Conservation (phyloP, 2,113 vertebrate genomes). For the Xyliphius kryptos region DNA sequence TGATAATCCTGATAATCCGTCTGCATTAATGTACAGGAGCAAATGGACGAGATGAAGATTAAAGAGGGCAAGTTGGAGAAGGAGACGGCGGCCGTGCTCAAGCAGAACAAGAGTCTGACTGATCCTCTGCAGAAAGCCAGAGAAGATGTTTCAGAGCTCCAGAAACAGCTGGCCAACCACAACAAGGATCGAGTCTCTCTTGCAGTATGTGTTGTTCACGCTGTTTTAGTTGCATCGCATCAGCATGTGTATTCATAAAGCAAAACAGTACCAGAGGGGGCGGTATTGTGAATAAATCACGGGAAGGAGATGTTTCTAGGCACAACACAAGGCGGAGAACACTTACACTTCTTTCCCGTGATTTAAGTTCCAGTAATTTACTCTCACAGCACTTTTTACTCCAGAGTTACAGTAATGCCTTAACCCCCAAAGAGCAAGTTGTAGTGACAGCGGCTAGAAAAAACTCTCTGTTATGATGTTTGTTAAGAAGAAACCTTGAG, state of each 20-base stretch:
- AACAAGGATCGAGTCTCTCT: conserved; percentile 65
- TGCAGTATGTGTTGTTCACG: conserved; percentile 51
- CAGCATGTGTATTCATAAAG: not conserved
- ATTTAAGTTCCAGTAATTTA: too few species aligned
- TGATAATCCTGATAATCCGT: not conserved
- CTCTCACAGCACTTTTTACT: too few species aligned
- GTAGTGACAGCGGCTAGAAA: too few species aligned
- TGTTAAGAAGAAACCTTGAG: too few species aligned
- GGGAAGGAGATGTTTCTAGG: too few species aligned
- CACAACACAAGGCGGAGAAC: too few species aligned
- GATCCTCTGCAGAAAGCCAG: conserved; percentile 63
- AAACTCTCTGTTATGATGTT: too few species aligned
- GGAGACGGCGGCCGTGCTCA: conserved; percentile 60
- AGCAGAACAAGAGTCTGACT: conserved; percentile 65
- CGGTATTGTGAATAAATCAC: too few species aligned
- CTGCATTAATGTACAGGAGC: conserved; percentile 57
- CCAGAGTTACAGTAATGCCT: too few species aligned
- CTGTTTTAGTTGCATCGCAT: not conserved
- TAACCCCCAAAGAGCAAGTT: too few species aligned
- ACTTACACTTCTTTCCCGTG: too few species aligned
- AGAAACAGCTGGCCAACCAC: conserved; percentile 59
- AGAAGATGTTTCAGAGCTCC: conserved; percentile 59
- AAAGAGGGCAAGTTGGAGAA: conserved; percentile 61
- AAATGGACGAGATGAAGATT: conserved; percentile 65
- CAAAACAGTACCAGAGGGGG: too few species aligned